Evolutionary conservation across 2,797 vertebrate species (phyloP), one percentile per base, ranked within the genome.

Genomic region (Loriculus beryllinus): DNA sequence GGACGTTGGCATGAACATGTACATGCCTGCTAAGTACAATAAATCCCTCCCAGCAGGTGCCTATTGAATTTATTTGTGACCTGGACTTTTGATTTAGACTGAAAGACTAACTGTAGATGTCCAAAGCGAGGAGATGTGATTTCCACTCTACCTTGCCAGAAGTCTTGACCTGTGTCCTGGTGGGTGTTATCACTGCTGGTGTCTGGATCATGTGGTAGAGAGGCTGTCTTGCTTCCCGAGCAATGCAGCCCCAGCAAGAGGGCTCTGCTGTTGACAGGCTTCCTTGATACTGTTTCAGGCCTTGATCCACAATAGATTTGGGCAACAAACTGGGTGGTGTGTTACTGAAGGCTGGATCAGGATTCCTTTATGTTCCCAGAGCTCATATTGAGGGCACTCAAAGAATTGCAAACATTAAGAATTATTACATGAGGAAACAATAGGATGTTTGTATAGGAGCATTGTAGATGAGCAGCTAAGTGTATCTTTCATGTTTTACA

Each of bases 1-100:
- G 69, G 43, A 5, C 43, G 21, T 19, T 2, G 1, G 22, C 12
- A 59, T 23, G 20, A 47, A 29, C 23, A 10, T 0, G 0, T n/a
- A 39, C 18, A 72, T 65, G 35, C 33, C 49, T 71, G 23, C n/a
- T 88, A 90, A 71, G 28, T 33, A 45, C 31, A 86, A 77, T 60
- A 79, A 89, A 80, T 5, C 10, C 26, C 14, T 40, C 49, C 26
- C 31, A 83, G 33, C 60, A 87, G 19, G 13, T 59, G 7, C 19
- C 22, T n/a, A 7, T 35, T 59, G 26, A 42, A 82, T 79, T 69
- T 72, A 68, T 28, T 33, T 56, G n/a, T 47, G 12, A 65, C 14
- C 26, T 63, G 37, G 57, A 25, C 35, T 80, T 57, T 5, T 69
- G 59, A 69, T 67, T 85, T 52, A 63, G 67, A 63, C 71, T 37